Conservation (phyloP, 2,888 invertebrate genomes). For the Ectemnius continuus region DNA sequence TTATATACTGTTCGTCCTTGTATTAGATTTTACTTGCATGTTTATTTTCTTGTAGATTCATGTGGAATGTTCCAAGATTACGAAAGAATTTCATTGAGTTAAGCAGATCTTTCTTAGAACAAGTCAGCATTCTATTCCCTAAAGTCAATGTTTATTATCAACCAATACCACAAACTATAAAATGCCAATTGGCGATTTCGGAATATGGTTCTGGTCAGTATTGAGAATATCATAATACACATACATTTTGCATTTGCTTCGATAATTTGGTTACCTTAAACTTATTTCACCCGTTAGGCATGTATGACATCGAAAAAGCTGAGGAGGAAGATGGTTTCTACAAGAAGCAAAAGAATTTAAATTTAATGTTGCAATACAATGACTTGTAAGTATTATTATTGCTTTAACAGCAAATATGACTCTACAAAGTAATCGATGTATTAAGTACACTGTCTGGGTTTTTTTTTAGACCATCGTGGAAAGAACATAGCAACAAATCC, state of each 20-base stretch:
- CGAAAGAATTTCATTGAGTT: constrained; percentile 82
- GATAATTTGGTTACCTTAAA: not conserved
- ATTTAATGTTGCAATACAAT: constrained; percentile 82
- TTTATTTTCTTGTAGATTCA: constrained; percentile 80
- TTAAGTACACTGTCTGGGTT: not conserved
- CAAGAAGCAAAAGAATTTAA: constrained; percentile 81
- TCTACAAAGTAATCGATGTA: constrained; percentile 3
- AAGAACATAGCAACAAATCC: constrained; percentile 63
- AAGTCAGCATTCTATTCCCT: constrained; percentile 80
- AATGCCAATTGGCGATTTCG: constrained; percentile 83
- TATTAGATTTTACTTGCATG: not conserved
- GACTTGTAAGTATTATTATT: constrained; percentile 77
- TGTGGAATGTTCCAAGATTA: constrained; percentile 85
- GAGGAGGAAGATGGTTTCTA: constrained; percentile 71
- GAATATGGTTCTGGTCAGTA: constrained; percentile 81
- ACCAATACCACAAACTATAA: constrained; percentile 68
- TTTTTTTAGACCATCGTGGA: constrained; percentile 66
- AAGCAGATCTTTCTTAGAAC: constrained; percentile 82
- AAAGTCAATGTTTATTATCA: constrained; percentile 77
- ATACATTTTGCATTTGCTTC: too few species aligned
- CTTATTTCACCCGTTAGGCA: constrained; percentile 58
- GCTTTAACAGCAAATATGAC: not conserved
- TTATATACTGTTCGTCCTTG: not conserved
- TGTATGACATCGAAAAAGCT: constrained; percentile 75
- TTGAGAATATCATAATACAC: not conserved